Evolutionary conservation across 2,888 invertebrate genomes (phyloP).

Genomic region (Taphrorychus bicolor): DNA sequence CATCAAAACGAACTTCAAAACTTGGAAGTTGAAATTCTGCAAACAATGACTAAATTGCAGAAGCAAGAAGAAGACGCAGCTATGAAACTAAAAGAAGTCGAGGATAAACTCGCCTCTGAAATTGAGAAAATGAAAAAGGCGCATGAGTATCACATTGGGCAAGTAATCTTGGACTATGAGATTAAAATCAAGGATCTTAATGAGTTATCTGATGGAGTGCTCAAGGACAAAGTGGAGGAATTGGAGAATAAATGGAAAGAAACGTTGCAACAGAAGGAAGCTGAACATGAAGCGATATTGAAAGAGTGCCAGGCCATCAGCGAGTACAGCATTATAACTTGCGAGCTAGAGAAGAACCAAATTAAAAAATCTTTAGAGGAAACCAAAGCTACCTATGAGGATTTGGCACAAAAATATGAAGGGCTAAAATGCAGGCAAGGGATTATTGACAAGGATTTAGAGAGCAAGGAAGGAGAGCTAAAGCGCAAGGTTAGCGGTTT

Average conservation of each 20-base stretch:
- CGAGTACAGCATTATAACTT: slow-evolving; percentile 63
- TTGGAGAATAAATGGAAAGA: slow-evolving; percentile 59
- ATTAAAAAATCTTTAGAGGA: slow-evolving; percentile 54
- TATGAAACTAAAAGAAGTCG: slow-evolving; percentile 46
- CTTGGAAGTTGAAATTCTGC: slow-evolving; percentile 53
- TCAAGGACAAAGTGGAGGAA: slow-evolving; percentile 60
- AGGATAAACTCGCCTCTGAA: slow-evolving; percentile 43
- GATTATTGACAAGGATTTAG: background rate
- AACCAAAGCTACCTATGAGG: slow-evolving; percentile 43
- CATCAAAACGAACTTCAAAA: slow-evolving; percentile 52
- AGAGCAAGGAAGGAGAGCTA: slow-evolving; percentile 40
- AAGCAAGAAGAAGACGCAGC: slow-evolving; percentile 47
- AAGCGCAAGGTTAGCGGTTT: slow-evolving; percentile 40
- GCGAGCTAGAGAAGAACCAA: slow-evolving; percentile 63
- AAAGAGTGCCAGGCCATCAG: slow-evolving; percentile 65
- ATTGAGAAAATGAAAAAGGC: slow-evolving; percentile 49
- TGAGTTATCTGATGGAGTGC: slow-evolving; percentile 56
- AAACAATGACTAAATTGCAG: slow-evolving; percentile 52
- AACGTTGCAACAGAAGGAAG: slow-evolving; percentile 55
- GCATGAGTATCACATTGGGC: slow-evolving; percentile 52
- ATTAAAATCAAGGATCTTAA: slow-evolving; percentile 56
- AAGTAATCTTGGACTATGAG: slow-evolving; percentile 50
- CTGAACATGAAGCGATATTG: slow-evolving; percentile 61
- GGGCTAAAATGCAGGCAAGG: slow-evolving; percentile 16
- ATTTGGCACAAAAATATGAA: slow-evolving; percentile 40